Conservation (phyloP, 2,888 invertebrate genomes). For the Micoletzkya japonica region DNA sequence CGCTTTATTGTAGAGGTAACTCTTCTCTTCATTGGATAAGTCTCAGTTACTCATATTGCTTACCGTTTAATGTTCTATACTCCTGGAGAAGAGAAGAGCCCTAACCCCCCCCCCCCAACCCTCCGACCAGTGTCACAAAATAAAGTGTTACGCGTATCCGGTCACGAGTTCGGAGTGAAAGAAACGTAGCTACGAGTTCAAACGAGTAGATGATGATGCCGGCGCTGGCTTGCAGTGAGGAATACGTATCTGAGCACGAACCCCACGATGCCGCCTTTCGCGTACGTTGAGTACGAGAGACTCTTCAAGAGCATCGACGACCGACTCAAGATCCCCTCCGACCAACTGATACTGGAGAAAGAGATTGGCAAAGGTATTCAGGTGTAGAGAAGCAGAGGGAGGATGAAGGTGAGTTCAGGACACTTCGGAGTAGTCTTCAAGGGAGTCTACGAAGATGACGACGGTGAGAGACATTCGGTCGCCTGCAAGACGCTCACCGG, state of each 20-base stretch:
- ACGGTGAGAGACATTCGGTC: constrained; percentile 33
- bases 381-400: not conserved
- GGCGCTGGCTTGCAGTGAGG: constrained; percentile 26
- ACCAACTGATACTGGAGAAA: constrained; percentile 17
- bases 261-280: constrained; percentile 30
- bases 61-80: no score
- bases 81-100: no score
- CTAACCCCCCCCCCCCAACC: no score
- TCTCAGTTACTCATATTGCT: no score
- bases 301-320: constrained; percentile 21
- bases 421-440: constrained; percentile 46
- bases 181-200: no score
- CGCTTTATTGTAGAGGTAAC: no score
- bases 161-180: constrained; percentile 31
- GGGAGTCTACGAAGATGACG: constrained; percentile 34
- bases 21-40: no score
- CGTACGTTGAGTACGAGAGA: constrained; percentile 6
- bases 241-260: constrained; percentile 27
- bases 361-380: constrained; percentile 19
- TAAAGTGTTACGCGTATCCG: no score
- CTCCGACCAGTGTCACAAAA: no score
- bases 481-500: constrained; percentile 43
- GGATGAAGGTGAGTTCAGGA: constrained; percentile 30
- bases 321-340: constrained; percentile 23
- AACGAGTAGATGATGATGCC: constrained; percentile 26